phyloP scores from a whole-genome alignment of 2,888 invertebrate genomes.

The Autographa pulchrina region DNA sequence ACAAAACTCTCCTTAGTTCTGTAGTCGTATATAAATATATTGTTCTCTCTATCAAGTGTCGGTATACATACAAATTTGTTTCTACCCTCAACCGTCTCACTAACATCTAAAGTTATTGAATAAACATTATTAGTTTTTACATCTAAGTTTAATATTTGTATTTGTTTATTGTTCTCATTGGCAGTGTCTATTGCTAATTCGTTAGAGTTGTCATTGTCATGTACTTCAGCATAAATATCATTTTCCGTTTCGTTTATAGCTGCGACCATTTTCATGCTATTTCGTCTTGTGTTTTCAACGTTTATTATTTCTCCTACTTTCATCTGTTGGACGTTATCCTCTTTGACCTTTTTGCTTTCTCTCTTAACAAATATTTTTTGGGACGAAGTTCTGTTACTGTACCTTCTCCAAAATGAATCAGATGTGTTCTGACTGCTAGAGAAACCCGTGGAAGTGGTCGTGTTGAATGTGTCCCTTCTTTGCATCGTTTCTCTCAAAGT shows the following conservation, averaged over 20 bases:
- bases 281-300: conserved; percentile 84
- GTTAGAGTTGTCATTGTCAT: conserved; percentile 66
- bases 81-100: conserved; percentile 74
- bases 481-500: conserved; percentile 88
- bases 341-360: conserved; percentile 80
- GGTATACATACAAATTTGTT: conserved; percentile 86
- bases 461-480: conserved; percentile 91
- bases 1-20: conserved; percentile 87
- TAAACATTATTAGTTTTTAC: conserved; percentile 86
- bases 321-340: conserved; percentile 75
- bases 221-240: conserved; percentile 71
- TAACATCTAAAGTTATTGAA: conserved; percentile 86
- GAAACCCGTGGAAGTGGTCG: conserved; percentile 90
- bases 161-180: conserved; percentile 85
- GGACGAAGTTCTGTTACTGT: conserved; percentile 87
- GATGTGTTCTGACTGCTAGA: conserved; percentile 90
- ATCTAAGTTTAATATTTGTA: conserved; percentile 88
- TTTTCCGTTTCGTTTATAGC: conserved; percentile 79
- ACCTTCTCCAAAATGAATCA: conserved; percentile 91
- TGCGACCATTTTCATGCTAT: conserved; percentile 86
- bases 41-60: conserved; percentile 79
- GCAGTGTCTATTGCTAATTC: conserved; percentile 66
- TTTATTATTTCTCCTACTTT: conserved; percentile 85
- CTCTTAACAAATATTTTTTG: conserved; percentile 78
- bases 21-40: conserved; percentile 88